Evolutionary conservation across 2,113 vertebrate genomes (phyloP), one percentile per base, ranked within the genome.

Genomic region (Lutjanus erythropterus): DNA sequence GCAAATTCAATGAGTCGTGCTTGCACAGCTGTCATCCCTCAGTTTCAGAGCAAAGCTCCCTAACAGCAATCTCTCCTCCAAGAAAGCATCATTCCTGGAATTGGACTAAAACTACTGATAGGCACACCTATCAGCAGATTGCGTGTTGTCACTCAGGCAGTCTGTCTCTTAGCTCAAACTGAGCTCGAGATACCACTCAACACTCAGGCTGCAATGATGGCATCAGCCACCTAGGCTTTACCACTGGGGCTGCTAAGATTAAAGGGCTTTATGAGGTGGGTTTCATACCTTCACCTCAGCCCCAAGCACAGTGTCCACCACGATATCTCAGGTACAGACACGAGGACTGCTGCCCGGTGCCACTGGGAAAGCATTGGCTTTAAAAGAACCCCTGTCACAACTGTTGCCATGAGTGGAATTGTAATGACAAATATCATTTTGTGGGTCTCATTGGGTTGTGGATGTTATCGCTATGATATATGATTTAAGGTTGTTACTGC

Each of bases 361-460:
- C 66, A 53, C 39, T 64, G 78, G 74, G 77, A 56, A 64, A 75
- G 62, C 33, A 42, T 7, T 9, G 47, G 55, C 53, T 78, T 72
- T 53, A 59, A 78, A 77, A 21, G 53, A 79, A 62, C 21, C 35
- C 49, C 6, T 62, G 50, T 44, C 76, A 41, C 62, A 81, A 73
- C 74, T 66, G n/a, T 79, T 62, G 25, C 33, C 71, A 70, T 71
- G 76, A 86, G 77, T 62, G 55, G 68, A 89, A 86, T 83, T 81
- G 44, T 52, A 76, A 86, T 64, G 71, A 42, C 52, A 56, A 23
- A 53, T 29, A 41, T 80, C 21, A 0, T 58, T 81, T 89, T 75
- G 81, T 70, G 37, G 73, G 67, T 85, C 75, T 84, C 47, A 53
- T 70, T 56, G 59, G 65, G 67, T 68, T 78, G 29, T 42, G 46